Percentiles rank a stretch among this genome's conserved stretches.
These are phyloP conservation scores for Vireo griseus DNA, from an alignment of 2,797 vertebrate species.

Conservation along the genomic window DNA sequence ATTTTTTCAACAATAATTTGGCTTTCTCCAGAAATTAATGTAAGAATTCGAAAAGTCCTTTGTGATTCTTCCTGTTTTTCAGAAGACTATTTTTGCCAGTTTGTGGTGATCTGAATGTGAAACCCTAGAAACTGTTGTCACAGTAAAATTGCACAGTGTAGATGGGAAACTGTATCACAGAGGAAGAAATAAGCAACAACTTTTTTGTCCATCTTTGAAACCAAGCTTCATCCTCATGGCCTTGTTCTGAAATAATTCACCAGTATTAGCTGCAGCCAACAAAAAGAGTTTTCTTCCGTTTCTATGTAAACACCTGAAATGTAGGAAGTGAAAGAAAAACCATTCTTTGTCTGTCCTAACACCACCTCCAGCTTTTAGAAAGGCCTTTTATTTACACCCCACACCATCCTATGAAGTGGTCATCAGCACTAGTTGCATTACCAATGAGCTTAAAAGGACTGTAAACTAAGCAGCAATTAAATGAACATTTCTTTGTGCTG, in stretches of 20 bases:
- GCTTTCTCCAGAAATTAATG: not conserved
- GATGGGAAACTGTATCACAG: not conserved
- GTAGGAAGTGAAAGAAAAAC: not conserved
- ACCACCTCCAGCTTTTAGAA: not conserved
- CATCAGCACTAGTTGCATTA: not conserved
- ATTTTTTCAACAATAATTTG: not conserved
- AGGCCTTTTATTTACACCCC: not conserved
- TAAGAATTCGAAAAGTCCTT: not conserved
- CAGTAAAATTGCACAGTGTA: not conserved
- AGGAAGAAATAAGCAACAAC: not conserved
- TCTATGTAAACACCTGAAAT: not conserved
- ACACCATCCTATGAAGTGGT: not conserved
- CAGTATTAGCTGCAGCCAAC: not conserved
- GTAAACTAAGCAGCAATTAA: constrained; percentile 20
- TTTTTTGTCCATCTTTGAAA: not conserved
- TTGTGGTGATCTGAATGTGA: not conserved
- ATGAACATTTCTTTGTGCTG: not conserved
- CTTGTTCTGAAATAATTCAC: not conserved
- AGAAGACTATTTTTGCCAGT: not conserved
- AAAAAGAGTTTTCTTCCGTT: not conserved
- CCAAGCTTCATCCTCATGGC: not conserved
- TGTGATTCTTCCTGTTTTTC: not conserved
- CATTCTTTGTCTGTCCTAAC: not conserved
- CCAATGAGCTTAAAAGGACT: not conserved
- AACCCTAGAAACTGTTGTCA: not conserved